Evolutionary conservation across 2,797 vertebrate species (phyloP).

Genomic region (Spondyliosoma cantharus): DNA sequence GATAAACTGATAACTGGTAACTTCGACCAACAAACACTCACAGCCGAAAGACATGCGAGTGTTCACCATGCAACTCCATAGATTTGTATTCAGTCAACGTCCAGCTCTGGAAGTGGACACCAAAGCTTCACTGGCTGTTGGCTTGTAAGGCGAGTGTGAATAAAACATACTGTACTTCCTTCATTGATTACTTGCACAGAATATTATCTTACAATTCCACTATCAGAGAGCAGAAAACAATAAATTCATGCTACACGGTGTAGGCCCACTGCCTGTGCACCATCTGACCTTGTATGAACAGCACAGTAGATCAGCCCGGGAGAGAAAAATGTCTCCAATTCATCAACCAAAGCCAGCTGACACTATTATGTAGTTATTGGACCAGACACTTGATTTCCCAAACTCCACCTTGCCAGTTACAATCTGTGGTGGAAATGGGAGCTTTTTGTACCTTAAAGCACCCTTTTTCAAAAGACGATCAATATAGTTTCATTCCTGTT

Average conservation of each 20-base stretch:
- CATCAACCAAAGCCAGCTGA: slow-evolving; percentile 17
- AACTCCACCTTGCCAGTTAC: not conserved
- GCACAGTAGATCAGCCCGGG: slow-evolving; percentile 13
- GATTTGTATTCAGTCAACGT: not conserved
- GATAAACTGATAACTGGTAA: not conserved
- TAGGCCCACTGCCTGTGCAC: not conserved
- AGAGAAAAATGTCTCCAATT: slow-evolving; percentile 20
- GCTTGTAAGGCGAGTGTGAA: not conserved
- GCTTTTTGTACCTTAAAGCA: slow-evolving; percentile 7
- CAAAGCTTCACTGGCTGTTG: not conserved
- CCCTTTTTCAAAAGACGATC: slow-evolving; percentile 11
- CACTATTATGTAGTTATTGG: not conserved
- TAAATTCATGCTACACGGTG: not conserved
- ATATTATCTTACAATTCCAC: not conserved
- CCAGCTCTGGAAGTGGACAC: not conserved
- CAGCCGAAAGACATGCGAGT: not conserved
- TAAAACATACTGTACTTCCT: not conserved
- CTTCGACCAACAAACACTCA: not conserved
- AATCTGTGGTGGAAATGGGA: slow-evolving; percentile 1
- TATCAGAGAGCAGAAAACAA: not conserved
- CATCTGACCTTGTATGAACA: slow-evolving; percentile 25
- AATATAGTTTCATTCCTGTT: slow-evolving; percentile 60
- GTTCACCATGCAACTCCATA: not conserved
- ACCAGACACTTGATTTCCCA: slow-evolving; percentile 41
- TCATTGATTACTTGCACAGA: slow-evolving; percentile 1